Conservation (phyloP, 2,113 vertebrate species). For the Charadrius vociferus region DNA sequence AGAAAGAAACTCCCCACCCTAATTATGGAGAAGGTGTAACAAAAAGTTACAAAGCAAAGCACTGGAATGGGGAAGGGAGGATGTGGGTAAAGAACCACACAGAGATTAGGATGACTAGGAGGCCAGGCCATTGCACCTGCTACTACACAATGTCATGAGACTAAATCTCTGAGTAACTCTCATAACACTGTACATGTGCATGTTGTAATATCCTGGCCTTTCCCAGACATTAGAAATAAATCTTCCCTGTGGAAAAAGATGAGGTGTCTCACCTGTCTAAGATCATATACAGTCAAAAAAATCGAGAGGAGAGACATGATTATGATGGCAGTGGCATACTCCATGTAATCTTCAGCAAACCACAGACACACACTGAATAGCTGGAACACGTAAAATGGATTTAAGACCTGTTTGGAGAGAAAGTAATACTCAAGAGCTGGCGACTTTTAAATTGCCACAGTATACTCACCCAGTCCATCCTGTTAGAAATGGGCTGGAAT, state of each 20-base stretch:
- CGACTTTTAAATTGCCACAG: not conserved
- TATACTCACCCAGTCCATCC: not conserved
- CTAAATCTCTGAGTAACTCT: slow-evolving; percentile 3
- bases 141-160: not conserved
- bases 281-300: slow-evolving; percentile 77
- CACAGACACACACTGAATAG: slow-evolving; percentile 83
- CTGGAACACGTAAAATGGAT: slow-evolving; percentile 84
- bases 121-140: not conserved
- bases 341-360: slow-evolving; percentile 81
- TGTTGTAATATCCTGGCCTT: not conserved
- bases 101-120: not conserved
- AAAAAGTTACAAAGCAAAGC: not conserved
- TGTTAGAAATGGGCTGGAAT: not conserved
- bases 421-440: not conserved
- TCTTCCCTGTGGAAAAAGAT: not conserved
- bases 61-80: slow-evolving; percentile 40
- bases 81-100: slow-evolving; percentile 3
- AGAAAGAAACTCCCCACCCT: not conserved
- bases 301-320: slow-evolving; percentile 81
- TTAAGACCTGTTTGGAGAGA: slow-evolving; percentile 76
- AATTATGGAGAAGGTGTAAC: not conserved
- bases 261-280: slow-evolving; percentile 74
- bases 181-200: not conserved
- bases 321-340: slow-evolving; percentile 80
- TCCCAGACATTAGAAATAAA: not conserved